A percentile compares a stretch with the other conserved stretches of the same genome.
phyloP scores from a whole-genome alignment of 2,797 vertebrate genomes.

The Malacoraja senta region DNA sequence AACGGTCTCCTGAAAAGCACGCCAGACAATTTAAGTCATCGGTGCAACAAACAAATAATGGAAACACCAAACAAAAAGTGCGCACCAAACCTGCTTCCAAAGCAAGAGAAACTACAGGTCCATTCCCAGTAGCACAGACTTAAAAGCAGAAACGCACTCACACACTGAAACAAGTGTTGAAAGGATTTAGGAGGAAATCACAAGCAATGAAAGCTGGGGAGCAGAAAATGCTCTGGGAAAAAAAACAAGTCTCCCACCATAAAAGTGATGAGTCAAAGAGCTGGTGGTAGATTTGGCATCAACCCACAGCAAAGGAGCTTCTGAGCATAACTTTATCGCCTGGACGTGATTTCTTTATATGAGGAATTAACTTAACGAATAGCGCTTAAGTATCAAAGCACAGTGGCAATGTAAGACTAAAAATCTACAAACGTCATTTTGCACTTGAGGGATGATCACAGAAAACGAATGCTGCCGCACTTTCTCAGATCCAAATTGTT shows the following conservation, averaged over 20 bases:
- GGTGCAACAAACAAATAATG: not conserved
- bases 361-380: not conserved
- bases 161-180: conserved; percentile 26
- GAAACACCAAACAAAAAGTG: not conserved
- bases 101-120: conserved; percentile 2
- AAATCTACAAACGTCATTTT: not conserved
- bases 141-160: conserved; percentile 4
- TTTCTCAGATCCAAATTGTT: conserved; percentile 31
- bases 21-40: conserved; percentile 1
- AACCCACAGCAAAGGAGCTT: conserved; percentile 25
- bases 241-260: conserved; percentile 24
- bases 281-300: conserved; percentile 27
- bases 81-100: conserved; percentile 14
- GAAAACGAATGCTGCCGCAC: not conserved
- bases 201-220: not conserved
- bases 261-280: conserved; percentile 31
- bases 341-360: not conserved
- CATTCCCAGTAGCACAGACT: conserved; percentile 24
- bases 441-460: not conserved
- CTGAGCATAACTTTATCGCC: not conserved
- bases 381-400: not conserved
- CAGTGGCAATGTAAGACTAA: not conserved
- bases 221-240: not conserved
- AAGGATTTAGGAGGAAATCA: conserved; percentile 14
- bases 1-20: not conserved